Evolutionary conservation across 2,888 invertebrate species (phyloP).

Genomic region (Ametastegia equiseti): DNA sequence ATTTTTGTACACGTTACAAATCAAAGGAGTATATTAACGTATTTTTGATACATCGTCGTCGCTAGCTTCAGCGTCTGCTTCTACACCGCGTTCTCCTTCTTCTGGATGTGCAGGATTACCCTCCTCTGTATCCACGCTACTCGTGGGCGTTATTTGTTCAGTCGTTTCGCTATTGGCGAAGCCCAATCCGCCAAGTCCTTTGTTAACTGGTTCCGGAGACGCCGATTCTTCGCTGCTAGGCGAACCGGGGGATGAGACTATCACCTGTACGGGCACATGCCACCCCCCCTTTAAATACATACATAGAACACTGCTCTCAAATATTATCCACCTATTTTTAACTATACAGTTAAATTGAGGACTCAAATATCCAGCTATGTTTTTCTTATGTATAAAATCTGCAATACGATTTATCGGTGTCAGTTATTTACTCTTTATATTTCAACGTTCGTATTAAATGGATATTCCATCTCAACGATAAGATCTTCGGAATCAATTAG

Average conservation of each 20-base stretch:
- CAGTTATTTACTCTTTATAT: not conserved
- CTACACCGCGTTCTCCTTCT: slow-evolving; percentile 78
- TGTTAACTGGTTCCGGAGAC: slow-evolving; percentile 87
- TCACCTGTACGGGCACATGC: slow-evolving; percentile 75
- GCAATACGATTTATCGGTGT: not conserved
- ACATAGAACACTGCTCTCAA: slow-evolving; percentile 1
- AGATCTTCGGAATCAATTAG: not conserved
- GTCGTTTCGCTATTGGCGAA: slow-evolving; percentile 67
- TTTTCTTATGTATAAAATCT: too few relatives aligned
- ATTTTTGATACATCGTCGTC: slow-evolving; percentile 72
- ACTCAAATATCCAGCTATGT: too few relatives aligned
- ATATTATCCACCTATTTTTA: not conserved
- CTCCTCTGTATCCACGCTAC: slow-evolving; percentile 80
- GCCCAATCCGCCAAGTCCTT: slow-evolving; percentile 69
- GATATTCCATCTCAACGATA: not conserved
- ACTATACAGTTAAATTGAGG: slow-evolving; percentile 9
- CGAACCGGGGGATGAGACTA: slow-evolving; percentile 89
- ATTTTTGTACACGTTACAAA: slow-evolving; percentile 42
- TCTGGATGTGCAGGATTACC: slow-evolving; percentile 76
- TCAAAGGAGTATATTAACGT: slow-evolving; percentile 20
- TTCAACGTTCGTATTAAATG: not conserved
- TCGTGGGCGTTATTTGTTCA: slow-evolving; percentile 79
- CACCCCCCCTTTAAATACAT: slow-evolving; percentile 37
- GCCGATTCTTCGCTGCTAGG: slow-evolving; percentile 92
- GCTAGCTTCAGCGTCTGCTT: slow-evolving; percentile 80